These are phyloP conservation scores for Osmerus mordax DNA, from an alignment of 2,113 vertebrate species.

Conservation along the genomic window DNA sequence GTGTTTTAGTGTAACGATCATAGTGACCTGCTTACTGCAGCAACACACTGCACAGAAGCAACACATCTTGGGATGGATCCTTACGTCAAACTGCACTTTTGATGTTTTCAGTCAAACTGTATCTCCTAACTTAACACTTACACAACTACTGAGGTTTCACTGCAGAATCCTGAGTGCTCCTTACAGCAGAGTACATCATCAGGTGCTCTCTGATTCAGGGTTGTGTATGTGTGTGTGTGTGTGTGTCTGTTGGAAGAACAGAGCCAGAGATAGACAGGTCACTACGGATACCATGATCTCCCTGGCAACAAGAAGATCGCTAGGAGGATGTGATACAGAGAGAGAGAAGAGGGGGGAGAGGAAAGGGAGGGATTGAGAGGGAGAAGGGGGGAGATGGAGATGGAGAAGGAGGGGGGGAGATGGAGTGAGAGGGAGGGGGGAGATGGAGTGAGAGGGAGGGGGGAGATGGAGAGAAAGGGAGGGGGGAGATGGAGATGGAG, in stretches of 20 bases:
- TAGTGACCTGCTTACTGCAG: too few species aligned
- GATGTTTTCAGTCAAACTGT: too few species aligned
- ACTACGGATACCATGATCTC: constrained; percentile 13
- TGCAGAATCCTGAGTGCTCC: too few species aligned
- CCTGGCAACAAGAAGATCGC: constrained; percentile 29
- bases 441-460: constrained; percentile 4
- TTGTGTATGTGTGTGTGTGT: neutral
- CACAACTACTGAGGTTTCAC: too few species aligned
- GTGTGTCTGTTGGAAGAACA: neutral
- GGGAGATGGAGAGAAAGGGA: constrained; percentile 7
- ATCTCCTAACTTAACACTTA: too few species aligned
- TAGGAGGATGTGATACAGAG: constrained; percentile 3
- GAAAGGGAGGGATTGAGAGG: neutral
- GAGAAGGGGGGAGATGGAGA: neutral
- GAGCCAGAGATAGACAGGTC: neutral
- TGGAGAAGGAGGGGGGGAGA: neutral
- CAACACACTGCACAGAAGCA: too few species aligned
- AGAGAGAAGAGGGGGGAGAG: neutral
- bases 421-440: neutral
- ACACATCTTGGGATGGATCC: too few species aligned
- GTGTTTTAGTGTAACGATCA: too few species aligned
- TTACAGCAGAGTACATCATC: too few species aligned
- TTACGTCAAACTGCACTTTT: too few species aligned
- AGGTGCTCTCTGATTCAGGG: too few species aligned
- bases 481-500: too few species aligned